Evolutionary conservation across 2,888 invertebrate species (phyloP).

Genomic region (Adineta ricciae): DNA sequence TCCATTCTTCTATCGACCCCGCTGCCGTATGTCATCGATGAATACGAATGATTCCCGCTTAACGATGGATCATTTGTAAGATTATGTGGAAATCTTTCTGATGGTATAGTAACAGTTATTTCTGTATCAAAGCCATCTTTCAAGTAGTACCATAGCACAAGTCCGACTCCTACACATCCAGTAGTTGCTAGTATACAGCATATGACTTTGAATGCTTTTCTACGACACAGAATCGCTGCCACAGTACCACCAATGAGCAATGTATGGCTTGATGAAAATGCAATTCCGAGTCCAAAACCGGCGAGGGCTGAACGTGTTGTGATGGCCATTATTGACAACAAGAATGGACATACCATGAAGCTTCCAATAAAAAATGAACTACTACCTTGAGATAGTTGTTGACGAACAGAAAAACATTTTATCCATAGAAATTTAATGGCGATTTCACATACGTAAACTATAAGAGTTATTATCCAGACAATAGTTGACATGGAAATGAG

Average conservation of each 20-base stretch:
- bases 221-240: neutral
- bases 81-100: neutral
- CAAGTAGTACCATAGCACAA: neutral
- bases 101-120: neutral
- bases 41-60: neutral
- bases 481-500: neutral
- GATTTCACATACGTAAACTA: neutral
- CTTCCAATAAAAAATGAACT: neutral
- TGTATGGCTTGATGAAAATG: neutral
- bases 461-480: neutral
- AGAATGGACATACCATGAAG: neutral
- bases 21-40: neutral
- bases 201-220: neutral
- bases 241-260: neutral
- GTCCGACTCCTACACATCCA: neutral
- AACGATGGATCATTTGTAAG: neutral
- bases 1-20: neutral
- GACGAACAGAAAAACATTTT: neutral
- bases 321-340: neutral
- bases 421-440: neutral
- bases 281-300: neutral
- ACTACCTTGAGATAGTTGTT: neutral
- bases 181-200: neutral
- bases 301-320: neutral
- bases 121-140: neutral